A percentile compares a stretch with the other conserved stretches of the same genome.
Evolutionary conservation across 2,888 invertebrate genomes (phyloP).

Genomic region (Leptinotarsa haldemani): DNA sequence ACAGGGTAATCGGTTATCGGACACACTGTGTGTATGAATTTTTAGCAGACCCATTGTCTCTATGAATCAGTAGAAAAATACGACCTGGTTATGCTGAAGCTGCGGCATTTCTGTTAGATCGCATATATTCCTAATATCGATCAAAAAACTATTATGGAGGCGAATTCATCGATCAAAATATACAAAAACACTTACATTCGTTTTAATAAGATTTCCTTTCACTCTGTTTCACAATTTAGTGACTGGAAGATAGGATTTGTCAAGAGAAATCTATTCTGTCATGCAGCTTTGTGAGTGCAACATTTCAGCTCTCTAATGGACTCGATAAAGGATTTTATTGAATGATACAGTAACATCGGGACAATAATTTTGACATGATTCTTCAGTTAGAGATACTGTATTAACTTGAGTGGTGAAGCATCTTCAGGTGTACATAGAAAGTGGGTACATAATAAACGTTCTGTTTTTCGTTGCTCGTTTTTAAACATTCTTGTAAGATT

Average conservation of each 20-base stretch:
- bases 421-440: neutral
- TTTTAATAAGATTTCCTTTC: neutral
- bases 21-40: too few relatives aligned
- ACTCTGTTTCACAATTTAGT: constrained; percentile 5
- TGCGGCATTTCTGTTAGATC: too few relatives aligned
- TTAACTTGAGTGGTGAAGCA: neutral
- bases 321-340: constrained; percentile 20
- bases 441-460: neutral
- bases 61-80: too few relatives aligned
- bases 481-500: too few relatives aligned
- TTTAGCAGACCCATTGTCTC: too few relatives aligned
- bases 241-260: constrained; percentile 11
- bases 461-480: too few relatives aligned
- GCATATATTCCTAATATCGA: too few relatives aligned
- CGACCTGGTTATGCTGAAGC: too few relatives aligned
- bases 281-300: neutral
- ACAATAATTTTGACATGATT: constrained; percentile 25
- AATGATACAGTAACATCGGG: constrained; percentile 13
- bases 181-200: too few relatives aligned
- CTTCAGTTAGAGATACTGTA: constrained; percentile 20
- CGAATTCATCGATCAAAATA: too few relatives aligned
- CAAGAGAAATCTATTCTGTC: constrained; percentile 11
- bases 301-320: constrained; percentile 22
- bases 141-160: too few relatives aligned
- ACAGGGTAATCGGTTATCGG: too few relatives aligned